These are phyloP conservation scores for Phrynosoma platyrhinos DNA, from an alignment of 2,113 vertebrate genomes.

Conservation along the genomic window DNA sequence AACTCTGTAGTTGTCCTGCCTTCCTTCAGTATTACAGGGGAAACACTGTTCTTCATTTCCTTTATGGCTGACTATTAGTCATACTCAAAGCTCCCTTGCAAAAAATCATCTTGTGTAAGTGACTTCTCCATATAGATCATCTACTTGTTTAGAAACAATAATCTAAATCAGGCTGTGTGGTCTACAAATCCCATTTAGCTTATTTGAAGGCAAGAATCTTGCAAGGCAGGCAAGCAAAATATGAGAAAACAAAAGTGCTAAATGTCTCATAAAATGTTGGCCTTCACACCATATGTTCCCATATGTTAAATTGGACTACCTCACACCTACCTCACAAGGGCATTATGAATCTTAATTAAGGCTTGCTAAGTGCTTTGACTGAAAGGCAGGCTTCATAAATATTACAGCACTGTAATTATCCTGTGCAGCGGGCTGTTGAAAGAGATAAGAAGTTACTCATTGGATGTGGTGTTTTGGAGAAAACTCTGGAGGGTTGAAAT, in stretches of 20 bases:
- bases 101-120: neutral
- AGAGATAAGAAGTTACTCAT: slow-evolving; percentile 30
- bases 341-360: slow-evolving; percentile 39
- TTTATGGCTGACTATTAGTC: neutral
- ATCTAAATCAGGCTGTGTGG: neutral
- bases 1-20: too few relatives aligned
- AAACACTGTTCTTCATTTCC: neutral
- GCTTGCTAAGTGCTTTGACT: slow-evolving; percentile 34
- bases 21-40: neutral
- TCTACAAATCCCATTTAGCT: neutral
- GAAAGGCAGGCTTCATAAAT: slow-evolving; percentile 39
- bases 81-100: neutral
- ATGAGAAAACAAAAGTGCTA: neutral
- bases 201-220: neutral
- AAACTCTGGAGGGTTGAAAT: slow-evolving; percentile 29
- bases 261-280: neutral
- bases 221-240: neutral
- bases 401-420: slow-evolving; percentile 35
- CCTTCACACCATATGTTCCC: slow-evolving; percentile 10
- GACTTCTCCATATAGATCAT: neutral
- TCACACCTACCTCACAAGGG: slow-evolving; percentile 11
- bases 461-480: slow-evolving; percentile 29
- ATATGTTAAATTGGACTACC: slow-evolving; percentile 7
- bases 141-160: neutral
- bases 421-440: slow-evolving; percentile 31